Conservation (phyloP, 2,888 invertebrate genomes). For the Incurvaria masculella region DNA sequence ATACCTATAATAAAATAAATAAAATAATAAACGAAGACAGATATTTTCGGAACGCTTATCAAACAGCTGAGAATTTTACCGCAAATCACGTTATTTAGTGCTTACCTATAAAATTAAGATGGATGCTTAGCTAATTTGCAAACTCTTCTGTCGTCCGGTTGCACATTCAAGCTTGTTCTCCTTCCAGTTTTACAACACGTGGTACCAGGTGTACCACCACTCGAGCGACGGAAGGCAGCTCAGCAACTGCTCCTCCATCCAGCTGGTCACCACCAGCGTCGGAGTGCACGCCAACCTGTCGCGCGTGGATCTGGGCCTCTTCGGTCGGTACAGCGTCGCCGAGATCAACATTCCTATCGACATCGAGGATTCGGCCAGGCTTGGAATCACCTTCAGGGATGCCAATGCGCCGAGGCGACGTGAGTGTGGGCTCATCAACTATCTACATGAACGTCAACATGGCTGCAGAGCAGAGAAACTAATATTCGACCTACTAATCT, state of each 20-base stretch:
- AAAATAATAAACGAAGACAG: too few species aligned
- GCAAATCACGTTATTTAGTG: too few species aligned
- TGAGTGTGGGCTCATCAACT: too few species aligned
- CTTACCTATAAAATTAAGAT: too few species aligned
- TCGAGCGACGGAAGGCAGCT: conserved; percentile 32
- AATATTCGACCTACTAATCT: too few species aligned
- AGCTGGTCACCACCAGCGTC: conserved; percentile 24
- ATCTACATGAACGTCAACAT: too few species aligned
- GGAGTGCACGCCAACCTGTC: conserved; percentile 36
- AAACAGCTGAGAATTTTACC: too few species aligned
- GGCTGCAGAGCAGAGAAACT: conserved; percentile 5
- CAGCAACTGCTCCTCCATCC: conserved; percentile 35
- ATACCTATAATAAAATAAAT: too few species aligned
- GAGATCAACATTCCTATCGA: conserved; percentile 24
- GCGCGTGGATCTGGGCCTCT: conserved; percentile 33
- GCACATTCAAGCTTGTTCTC: too few species aligned
- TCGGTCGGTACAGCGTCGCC: conserved; percentile 34
- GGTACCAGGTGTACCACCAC: conserved; percentile 38
- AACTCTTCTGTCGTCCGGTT: too few species aligned
- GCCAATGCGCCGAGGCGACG: conserved; percentile 35
- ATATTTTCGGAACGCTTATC: too few species aligned
- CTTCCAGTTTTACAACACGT: conserved; percentile 36
- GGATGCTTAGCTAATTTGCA: too few species aligned
- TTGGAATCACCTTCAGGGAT: conserved; percentile 30
- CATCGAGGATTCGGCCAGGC: conserved; percentile 24